Conservation (phyloP, 2,113 vertebrate species). For the Brachypteracias leptosomus region DNA sequence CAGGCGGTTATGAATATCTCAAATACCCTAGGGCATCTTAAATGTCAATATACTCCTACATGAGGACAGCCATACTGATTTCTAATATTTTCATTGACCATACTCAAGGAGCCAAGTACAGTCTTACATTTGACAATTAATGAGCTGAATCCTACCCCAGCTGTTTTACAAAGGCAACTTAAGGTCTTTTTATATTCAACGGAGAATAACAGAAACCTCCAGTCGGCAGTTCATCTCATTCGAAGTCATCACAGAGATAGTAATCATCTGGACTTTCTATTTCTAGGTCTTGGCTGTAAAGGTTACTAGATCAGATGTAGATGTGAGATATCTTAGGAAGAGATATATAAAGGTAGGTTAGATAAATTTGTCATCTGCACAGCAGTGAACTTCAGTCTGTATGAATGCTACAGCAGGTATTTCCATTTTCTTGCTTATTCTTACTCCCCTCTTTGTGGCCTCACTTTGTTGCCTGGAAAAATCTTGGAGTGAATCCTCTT, state of each 20-base stretch:
- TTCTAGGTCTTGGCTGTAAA: not conserved
- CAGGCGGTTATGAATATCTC: not conserved
- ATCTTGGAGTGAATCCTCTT: not conserved
- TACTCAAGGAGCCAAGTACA: not conserved
- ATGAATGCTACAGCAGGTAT: not conserved
- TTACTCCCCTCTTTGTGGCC: not conserved
- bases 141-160: not conserved
- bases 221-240: not conserved
- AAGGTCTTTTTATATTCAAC: not conserved
- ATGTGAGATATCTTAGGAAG: not conserved
- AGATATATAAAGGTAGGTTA: not conserved
- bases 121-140: not conserved
- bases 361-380: not conserved
- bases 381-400: not conserved
- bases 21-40: not conserved
- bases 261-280: not conserved
- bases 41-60: not conserved
- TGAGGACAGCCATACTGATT: not conserved
- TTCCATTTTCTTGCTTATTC: not conserved
- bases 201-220: not conserved
- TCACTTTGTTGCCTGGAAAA: not conserved
- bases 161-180: not conserved
- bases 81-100: not conserved
- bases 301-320: not conserved
- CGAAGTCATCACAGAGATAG: not conserved